Conservation (phyloP, 2,113 vertebrate species). For the Tachysurus fulvidraco region DNA sequence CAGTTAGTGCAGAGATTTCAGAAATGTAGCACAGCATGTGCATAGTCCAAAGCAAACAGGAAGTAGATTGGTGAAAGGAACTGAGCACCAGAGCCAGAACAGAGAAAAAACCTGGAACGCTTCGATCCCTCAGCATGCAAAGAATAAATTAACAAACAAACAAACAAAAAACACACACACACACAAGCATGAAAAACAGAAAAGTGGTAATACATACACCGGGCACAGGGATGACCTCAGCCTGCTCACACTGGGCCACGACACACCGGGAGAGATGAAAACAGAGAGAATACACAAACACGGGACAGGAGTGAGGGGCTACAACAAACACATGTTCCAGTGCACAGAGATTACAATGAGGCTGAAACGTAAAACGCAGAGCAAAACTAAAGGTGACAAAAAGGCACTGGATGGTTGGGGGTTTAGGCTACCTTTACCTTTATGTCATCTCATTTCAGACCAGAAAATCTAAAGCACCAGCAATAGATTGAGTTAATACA, state of each 20-base stretch:
- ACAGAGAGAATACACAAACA: constrained; percentile 57
- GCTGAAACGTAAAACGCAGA: background rate
- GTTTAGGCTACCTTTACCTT: background rate
- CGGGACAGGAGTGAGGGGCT: constrained; percentile 68
- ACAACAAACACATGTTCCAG: constrained; percentile 58
- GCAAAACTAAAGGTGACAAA: background rate
- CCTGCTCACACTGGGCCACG: constrained; percentile 92
- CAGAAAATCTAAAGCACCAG: background rate
- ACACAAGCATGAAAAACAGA: constrained; percentile 46
- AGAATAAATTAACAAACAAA: background rate
- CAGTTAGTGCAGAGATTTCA: constrained; percentile 5
- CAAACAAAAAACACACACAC: background rate
- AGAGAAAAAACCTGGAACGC: background rate
- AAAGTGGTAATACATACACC: constrained; percentile 89
- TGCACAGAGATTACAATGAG: constrained; percentile 7
- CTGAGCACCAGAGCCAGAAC: constrained; percentile 17
- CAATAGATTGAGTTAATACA: background rate
- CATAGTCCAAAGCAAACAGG: constrained; percentile 22
- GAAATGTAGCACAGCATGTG: constrained; percentile 20
- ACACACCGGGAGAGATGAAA: constrained; percentile 64
- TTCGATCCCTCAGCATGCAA: constrained; percentile 31
- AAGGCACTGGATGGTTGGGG: too few species aligned
- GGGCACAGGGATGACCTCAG: constrained; percentile 95
- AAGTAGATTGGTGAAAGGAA: constrained; percentile 24
- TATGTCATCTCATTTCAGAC: background rate